phyloP scores from a whole-genome alignment of 2,888 invertebrate species.

The Allolobophora icterica region DNA sequence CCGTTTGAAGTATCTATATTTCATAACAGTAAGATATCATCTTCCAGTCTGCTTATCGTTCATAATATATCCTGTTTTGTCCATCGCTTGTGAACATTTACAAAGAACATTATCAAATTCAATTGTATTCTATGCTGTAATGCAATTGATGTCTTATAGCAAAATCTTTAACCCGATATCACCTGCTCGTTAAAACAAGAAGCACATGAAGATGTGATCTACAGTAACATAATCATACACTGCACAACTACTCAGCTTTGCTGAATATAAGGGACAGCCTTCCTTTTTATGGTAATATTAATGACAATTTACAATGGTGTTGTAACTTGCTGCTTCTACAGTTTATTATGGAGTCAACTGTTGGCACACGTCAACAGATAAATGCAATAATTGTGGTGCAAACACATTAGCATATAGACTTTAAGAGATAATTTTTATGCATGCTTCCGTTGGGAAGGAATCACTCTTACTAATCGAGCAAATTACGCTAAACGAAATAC shows the following conservation, averaged over 20 bases:
- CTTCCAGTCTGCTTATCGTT: not conserved
- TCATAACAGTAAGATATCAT: slow-evolving; percentile 10
- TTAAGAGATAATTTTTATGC: not conserved
- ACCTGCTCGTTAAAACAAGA: too few species aligned
- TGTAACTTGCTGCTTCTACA: not conserved
- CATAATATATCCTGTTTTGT: not conserved
- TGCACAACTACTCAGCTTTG: too few species aligned
- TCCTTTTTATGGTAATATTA: too few species aligned
- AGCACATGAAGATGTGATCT: too few species aligned
- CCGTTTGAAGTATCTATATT: not conserved
- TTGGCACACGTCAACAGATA: not conserved
- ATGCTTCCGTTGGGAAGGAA: not conserved
- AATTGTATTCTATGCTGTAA: not conserved
- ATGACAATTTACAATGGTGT: not conserved
- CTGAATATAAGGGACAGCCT: too few species aligned
- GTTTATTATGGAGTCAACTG: not conserved
- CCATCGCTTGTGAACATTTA: not conserved
- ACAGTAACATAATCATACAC: too few species aligned
- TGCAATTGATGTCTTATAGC: too few species aligned
- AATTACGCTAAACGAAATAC: not conserved
- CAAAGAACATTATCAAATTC: not conserved
- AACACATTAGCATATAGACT: not conserved
- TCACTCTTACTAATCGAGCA: not conserved
- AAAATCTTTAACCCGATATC: too few species aligned
- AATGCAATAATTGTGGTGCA: not conserved